A percentile compares a stretch with the other conserved stretches of the same genome.
phyloP scores from a whole-genome alignment of 1,140 invertebrate genomes.

The Periplaneta americana region DNA sequence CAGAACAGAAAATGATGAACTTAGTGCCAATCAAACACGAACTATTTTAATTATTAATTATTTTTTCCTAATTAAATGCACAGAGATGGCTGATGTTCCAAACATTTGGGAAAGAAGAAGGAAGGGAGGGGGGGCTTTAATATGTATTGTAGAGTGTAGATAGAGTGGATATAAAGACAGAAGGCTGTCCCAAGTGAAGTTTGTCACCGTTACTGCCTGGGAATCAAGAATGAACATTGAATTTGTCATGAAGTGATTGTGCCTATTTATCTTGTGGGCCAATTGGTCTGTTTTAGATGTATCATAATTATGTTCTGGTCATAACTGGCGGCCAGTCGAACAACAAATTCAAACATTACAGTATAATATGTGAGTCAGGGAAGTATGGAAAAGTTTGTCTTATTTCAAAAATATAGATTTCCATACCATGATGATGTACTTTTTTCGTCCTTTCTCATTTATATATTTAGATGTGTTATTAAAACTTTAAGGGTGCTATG shows the following conservation, averaged over 20 bases:
- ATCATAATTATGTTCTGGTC: background rate
- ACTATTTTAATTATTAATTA: background rate
- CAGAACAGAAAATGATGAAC: constrained; percentile 75
- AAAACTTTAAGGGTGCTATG: too few relatives aligned
- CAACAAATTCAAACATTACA: too few relatives aligned
- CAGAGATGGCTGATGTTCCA: background rate
- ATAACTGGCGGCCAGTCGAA: background rate
- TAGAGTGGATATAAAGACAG: background rate
- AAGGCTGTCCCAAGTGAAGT: background rate
- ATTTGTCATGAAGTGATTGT: background rate
- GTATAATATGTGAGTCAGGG: background rate
- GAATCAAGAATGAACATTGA: background rate
- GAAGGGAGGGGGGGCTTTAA: background rate
- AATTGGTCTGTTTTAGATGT: background rate
- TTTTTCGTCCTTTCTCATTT: too few relatives aligned
- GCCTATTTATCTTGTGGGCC: background rate
- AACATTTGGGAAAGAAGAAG: too few relatives aligned
- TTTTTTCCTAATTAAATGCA: background rate
- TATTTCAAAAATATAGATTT: background rate
- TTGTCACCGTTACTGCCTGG: background rate
- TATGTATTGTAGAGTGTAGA: background rate
- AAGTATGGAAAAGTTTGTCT: background rate
- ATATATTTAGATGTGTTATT: too few relatives aligned
- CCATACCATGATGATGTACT: background rate
- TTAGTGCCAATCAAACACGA: background rate